Percentiles rank a stretch among this genome's conserved stretches.
Evolutionary conservation across 2,113 vertebrate species (phyloP).

Genomic region (Alligator sinensis): DNA sequence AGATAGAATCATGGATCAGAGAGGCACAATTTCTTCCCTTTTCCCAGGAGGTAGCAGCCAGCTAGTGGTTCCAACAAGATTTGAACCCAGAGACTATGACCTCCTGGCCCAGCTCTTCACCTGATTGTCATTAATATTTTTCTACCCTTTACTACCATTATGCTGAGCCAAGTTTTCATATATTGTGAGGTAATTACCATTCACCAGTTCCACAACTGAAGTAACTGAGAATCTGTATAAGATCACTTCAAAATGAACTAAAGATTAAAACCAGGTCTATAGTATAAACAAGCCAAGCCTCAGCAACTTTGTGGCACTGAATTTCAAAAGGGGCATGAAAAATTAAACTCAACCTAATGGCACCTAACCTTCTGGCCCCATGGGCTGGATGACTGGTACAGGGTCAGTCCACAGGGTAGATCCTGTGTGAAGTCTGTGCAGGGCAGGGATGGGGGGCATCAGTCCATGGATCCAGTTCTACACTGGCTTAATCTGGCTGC

Average conservation of each 20-base stretch:
- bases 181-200: not conserved
- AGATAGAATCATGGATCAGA: not conserved
- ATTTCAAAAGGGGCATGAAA: not conserved
- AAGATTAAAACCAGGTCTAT: not conserved
- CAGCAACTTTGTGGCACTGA: not conserved
- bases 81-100: rapidly evolving
- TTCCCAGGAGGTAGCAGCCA: rapidly evolving
- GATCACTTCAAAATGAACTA: not conserved
- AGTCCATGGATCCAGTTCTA: too few species aligned
- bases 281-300: not conserved
- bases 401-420: not conserved
- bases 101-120: not conserved
- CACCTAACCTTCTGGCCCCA: too few species aligned
- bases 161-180: not conserved
- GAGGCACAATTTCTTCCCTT: not conserved
- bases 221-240: not conserved
- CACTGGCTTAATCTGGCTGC: too few species aligned
- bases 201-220: not conserved
- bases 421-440: not conserved
- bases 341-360: not conserved
- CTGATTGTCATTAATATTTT: not conserved
- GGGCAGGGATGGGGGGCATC: too few species aligned
- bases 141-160: not conserved
- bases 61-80: not conserved
- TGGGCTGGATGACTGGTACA: too few species aligned